Base-by-base conservation (phyloP, 2,113 vertebrate species). In the Illadopsis cleaveri region DNA sequence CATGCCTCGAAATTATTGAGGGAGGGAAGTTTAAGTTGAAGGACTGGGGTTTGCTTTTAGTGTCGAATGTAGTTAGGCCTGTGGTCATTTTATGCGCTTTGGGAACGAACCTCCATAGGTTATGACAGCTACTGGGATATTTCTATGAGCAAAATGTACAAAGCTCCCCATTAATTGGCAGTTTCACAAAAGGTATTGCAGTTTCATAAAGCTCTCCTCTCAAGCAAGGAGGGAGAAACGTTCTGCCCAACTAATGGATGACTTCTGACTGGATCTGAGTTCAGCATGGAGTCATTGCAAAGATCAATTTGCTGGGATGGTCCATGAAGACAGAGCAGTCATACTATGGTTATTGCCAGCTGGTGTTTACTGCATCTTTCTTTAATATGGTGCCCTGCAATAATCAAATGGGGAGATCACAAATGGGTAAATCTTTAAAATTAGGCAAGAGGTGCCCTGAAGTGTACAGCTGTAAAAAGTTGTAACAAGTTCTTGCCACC, bases 11-110 rank as follows among this genome's bases (percentile, higher is more conserved):
- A 92, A 90, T 93, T 89, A 92, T 78, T 24, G 64, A 94, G 80
- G 53, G 92, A 94, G 88, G 90, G 82, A 97, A 94, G 90, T 82
- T 94, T 71, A 89, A 97, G 85, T 92, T 90, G 92, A 90, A 95
- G 92, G 92, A 90, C 48, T 72, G 44, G 51, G 44, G 62, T 72
- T 88, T 91, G 78, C 75, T 62, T 93, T 87, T 93, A 82, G 56
- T 82, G 95, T 88, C 92, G 65, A 81, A 75, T 24, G 60, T 38
- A 83, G 79, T 77, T 72, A 81, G 62, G 56, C 65, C 88, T 71
- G 58, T 84, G 92, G 77, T 95, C 80, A 92, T 91, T 86, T 92
- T 61, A 64, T 69, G 56, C 25, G 3, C 57, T 79, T 82, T 86
- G 80, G 62, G 61, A 90, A 86, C 61, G 60, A 92, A 93, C 35